Base-by-base conservation (phyloP, 2,888 invertebrate genomes). In the Pristionchus maxplancki region DNA sequence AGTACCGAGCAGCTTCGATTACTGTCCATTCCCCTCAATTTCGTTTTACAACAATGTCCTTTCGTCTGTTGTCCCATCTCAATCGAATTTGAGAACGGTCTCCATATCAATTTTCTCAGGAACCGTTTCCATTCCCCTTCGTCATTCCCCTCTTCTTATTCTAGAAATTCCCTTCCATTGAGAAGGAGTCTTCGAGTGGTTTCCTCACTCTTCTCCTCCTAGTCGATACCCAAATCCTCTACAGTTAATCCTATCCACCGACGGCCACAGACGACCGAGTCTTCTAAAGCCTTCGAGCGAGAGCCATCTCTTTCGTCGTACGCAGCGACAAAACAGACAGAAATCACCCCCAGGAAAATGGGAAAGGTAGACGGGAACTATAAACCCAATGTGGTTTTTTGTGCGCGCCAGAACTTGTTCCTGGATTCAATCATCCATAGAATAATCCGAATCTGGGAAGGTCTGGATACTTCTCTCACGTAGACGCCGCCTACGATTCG, bases 161-260 rank as follows among this genome's bases (percentile, higher is more conserved):
- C 71, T 71, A 71, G 71, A 71, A 34, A 34, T 58, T 71, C 67
- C 37, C 37, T 37, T 71, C 71, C 64, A 34, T 67, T 67, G 64
- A 31, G 34, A 67, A 71, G 71, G 20, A 71, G 34, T 71, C 71
- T 17, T 71, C 71, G 34, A 71, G 71, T 71, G 31, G 71, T 34
- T 67, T 34, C 71, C 31, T 71, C 71, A 37, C 71, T 71, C 71
- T 37, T 37, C 78, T n/a, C 31, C 78, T 28, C n/a, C 44, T 28
- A 44, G 48, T 78, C 78, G 78, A 78, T 78, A 48, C 44, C 48
- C 78, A 40, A 78, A 78, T 78, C 78, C 78, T 78, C 78, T 78
- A 78, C 78, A 78, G 78, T 78, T 78, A 78, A 78, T 78, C 78
- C 78, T 78, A 78, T 78, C 78, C 74, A 37, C 64, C 11, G 31